Percentiles rank a stretch among this genome's conserved stretches.
These are phyloP conservation scores for Ecliptopera silaceata DNA, from an alignment of 2,888 invertebrate species.

Conservation along the genomic window DNA sequence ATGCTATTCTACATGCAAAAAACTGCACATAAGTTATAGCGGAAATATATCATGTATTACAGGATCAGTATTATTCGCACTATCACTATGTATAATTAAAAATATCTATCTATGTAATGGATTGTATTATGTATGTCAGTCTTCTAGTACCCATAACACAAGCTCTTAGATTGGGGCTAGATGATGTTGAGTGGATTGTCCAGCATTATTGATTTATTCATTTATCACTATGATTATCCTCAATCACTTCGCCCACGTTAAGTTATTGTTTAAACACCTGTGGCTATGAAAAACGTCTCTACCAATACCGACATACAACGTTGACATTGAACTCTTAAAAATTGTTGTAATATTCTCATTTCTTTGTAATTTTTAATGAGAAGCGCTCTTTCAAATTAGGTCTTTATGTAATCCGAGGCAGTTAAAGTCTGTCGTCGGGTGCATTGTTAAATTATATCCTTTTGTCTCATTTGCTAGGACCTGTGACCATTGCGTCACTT, in stretches of 20 bases:
- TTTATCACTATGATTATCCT: constrained; percentile 3
- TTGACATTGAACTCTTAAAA: constrained; percentile 2
- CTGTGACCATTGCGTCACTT: constrained; percentile 50
- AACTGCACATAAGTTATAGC: neutral
- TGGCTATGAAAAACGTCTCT: neutral
- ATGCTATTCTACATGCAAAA: neutral
- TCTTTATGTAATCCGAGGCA: constrained; percentile 43
- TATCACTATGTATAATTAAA: neutral
- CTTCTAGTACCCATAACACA: too few species aligned
- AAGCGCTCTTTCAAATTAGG: neutral
- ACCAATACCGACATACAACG: constrained; percentile 1
- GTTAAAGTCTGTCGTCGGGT: constrained; percentile 40
- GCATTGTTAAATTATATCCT: constrained; percentile 30
- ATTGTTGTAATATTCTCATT: neutral
- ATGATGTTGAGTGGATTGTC: too few species aligned
- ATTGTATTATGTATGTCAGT: too few species aligned
- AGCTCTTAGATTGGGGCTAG: too few species aligned
- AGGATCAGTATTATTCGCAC: neutral
- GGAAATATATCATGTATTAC: neutral
- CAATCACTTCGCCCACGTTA: constrained; percentile 9
- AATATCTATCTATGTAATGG: too few species aligned
- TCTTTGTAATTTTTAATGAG: neutral
- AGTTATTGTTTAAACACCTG: constrained; percentile 9
- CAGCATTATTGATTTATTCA: too few species aligned
- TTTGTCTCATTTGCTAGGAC: constrained; percentile 32